Evolutionary conservation across 2,888 invertebrate genomes (phyloP).

Genomic region (Argyresthia goedartella): DNA sequence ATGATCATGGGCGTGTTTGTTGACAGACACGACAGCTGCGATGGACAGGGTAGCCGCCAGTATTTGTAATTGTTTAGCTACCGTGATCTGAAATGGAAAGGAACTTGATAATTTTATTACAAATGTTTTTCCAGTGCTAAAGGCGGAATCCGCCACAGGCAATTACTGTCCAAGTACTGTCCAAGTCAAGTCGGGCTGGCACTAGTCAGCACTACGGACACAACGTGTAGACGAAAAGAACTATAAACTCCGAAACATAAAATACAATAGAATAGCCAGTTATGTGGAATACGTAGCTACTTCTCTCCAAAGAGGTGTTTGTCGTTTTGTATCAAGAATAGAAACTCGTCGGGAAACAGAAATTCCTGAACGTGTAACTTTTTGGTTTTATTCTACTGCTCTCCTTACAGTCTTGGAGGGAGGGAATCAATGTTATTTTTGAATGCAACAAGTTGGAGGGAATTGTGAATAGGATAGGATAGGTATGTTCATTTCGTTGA

Average conservation of each 20-base stretch:
- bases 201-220: too few relatives aligned
- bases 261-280: too few relatives aligned
- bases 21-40: slow-evolving; percentile 85
- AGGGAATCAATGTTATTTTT: background rate
- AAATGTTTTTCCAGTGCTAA: too few relatives aligned
- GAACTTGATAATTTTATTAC: background rate
- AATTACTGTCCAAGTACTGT: too few relatives aligned
- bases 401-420: background rate
- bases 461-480: background rate
- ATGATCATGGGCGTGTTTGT: slow-evolving; percentile 88
- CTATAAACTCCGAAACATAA: too few relatives aligned
- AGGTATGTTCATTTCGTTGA: background rate
- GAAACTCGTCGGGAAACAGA: slow-evolving; percentile 6
- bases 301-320: background rate
- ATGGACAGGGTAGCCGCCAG: slow-evolving; percentile 83
- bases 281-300: too few relatives aligned
- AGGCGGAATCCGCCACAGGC: too few relatives aligned
- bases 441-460: background rate
- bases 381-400: background rate
- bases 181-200: too few relatives aligned
- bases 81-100: slow-evolving; percentile 33
- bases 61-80: slow-evolving; percentile 37
- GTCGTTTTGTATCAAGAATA: slow-evolving; percentile 10
- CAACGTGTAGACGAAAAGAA: too few relatives aligned
- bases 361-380: slow-evolving; percentile 6